A percentile compares a stretch with the other conserved stretches of the same genome.
These are phyloP conservation scores for Megaleporinus macrocephalus DNA, from an alignment of 2,113 vertebrate species.

Conservation along the genomic window DNA sequence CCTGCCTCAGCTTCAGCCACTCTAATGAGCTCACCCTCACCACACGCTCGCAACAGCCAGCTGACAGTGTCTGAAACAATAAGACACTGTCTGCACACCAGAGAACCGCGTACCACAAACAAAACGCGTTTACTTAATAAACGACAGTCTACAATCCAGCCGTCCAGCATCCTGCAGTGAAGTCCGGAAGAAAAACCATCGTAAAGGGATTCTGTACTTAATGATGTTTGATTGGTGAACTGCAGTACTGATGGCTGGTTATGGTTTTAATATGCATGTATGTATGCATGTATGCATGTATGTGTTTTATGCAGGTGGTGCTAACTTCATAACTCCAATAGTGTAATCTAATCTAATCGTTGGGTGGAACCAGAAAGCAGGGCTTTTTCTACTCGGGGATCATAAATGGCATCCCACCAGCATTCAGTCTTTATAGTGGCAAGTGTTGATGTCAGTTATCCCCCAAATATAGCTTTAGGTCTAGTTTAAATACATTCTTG, in stretches of 20 bases:
- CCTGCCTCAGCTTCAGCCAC: constrained; percentile 1
- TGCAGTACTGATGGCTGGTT: background rate
- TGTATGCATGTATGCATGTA: background rate
- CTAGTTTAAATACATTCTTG: no score
- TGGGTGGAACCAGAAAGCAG: background rate
- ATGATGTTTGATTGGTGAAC: background rate
- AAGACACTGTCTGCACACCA: constrained; percentile 18
- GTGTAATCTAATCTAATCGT: no score
- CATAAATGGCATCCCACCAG: no score
- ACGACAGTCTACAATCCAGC: constrained; percentile 3
- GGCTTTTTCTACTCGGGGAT: no score
- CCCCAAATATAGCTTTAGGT: no score
- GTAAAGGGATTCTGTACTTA: background rate
- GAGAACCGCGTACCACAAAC: constrained; percentile 6
- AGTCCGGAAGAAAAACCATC: background rate
- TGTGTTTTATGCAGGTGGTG: background rate
- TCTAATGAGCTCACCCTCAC: constrained; percentile 28
- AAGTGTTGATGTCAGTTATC: no score
- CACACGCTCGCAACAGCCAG: constrained; percentile 10
- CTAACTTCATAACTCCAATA: no score
- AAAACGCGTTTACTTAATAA: background rate
- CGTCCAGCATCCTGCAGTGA: background rate
- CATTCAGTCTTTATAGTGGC: no score
- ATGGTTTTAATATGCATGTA: background rate
- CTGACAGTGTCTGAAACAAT: constrained; percentile 8